Conservation (phyloP, 1,140 invertebrate genomes). For the Propsilocerus akamusi region DNA sequence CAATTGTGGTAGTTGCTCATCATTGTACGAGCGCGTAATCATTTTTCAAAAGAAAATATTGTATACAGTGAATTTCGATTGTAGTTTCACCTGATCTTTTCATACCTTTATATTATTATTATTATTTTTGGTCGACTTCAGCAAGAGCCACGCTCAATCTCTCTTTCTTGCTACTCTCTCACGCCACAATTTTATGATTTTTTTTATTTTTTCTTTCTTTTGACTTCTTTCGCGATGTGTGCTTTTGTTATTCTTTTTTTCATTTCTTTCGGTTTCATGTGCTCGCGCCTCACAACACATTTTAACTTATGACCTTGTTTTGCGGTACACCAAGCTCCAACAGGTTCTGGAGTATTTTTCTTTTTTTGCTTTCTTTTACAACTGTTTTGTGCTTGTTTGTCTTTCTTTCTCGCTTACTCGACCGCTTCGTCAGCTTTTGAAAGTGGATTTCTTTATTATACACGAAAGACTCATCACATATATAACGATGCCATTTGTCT, state of each 20-base stretch:
- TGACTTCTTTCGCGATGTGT: neutral
- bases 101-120: slow-evolving; percentile 1
- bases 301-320: slow-evolving; percentile 4
- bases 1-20: no score
- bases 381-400: neutral
- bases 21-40: no score
- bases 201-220: neutral
- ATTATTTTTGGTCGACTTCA: no score
- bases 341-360: neutral
- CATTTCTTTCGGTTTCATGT: neutral
- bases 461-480: no score
- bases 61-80: slow-evolving; percentile 1
- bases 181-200: neutral
- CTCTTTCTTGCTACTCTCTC: neutral
- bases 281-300: no score
- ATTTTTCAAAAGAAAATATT: no score
- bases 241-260: neutral
- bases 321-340: neutral
- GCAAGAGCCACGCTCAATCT: no score
- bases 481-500: no score
- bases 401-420: neutral
- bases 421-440: no score
- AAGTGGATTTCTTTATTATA: no score
- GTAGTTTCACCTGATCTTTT: slow-evolving; percentile 3
- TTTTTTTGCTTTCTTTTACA: neutral